Conservation (phyloP, 2,797 vertebrate genomes). For the Tokudaia muenninki region DNA sequence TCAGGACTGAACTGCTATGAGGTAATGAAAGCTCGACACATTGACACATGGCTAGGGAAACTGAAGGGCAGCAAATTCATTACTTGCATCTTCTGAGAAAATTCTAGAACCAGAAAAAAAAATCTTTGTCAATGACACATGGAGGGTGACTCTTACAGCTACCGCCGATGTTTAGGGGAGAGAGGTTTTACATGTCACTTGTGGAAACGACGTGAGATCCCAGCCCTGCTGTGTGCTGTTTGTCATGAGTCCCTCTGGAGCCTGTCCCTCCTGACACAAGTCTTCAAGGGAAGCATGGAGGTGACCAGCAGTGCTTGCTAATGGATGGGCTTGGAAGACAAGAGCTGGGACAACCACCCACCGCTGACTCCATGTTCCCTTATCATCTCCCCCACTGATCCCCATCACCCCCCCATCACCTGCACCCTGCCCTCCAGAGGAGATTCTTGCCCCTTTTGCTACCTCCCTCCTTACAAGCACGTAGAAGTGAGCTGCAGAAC, state of each 20-base stretch:
- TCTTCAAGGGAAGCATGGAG: slow-evolving; percentile 74
- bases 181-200: slow-evolving; percentile 77
- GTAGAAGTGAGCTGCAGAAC: not conserved
- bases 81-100: slow-evolving; percentile 43
- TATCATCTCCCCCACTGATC: not conserved
- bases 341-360: slow-evolving; percentile 57
- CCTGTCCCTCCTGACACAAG: slow-evolving; percentile 70
- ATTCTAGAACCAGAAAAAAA: slow-evolving; percentile 27
- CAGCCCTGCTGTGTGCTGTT: slow-evolving; percentile 78
- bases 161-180: slow-evolving; percentile 36
- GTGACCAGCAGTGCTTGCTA: slow-evolving; percentile 69
- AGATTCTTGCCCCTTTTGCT: not conserved
- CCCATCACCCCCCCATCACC: not conserved
- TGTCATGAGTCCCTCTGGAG: slow-evolving; percentile 84
- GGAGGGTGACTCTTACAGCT: slow-evolving; percentile 36
- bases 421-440: not conserved
- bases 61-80: not conserved
- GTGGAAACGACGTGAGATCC: slow-evolving; percentile 80
- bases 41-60: not conserved
- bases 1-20: not conserved
- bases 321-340: slow-evolving; percentile 61
- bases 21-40: not conserved
- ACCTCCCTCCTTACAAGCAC: not conserved
- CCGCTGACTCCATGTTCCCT: not conserved
- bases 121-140: slow-evolving; percentile 2